Conservation (phyloP, 2,888 invertebrate species). For the Sinopyrophorus schimmeli region DNA sequence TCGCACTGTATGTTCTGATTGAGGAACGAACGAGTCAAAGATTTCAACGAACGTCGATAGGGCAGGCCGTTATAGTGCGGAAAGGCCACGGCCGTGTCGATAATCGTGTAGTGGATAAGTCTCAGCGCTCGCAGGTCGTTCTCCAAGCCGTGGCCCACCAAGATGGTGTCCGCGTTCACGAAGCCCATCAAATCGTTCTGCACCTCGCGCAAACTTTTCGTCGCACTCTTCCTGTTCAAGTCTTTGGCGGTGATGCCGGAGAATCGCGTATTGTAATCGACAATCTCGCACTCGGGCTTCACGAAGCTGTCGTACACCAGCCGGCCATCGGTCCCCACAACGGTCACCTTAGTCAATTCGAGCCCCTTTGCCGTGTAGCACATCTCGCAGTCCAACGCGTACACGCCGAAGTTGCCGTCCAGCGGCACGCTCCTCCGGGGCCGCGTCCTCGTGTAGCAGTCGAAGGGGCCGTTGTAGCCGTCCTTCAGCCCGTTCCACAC, state of each 20-base stretch:
- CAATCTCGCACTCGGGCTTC: constrained; percentile 76
- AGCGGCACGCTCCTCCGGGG: constrained; percentile 50
- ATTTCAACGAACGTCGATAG: constrained; percentile 79
- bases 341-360: constrained; percentile 85
- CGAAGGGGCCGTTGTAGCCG: constrained; percentile 75
- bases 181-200: constrained; percentile 84
- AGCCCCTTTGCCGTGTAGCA: constrained; percentile 85
- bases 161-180: constrained; percentile 79
- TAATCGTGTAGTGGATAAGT: constrained; percentile 78
- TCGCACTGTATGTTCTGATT: constrained; percentile 79
- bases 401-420: constrained; percentile 62
- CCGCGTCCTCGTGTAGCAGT: constrained; percentile 66
- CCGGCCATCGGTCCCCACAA: constrained; percentile 74
- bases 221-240: constrained; percentile 58
- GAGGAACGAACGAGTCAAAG: constrained; percentile 72
- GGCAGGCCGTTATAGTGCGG: constrained; percentile 86
- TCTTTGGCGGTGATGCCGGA: constrained; percentile 83
- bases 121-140: constrained; percentile 89
- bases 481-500: constrained; percentile 76
- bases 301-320: constrained; percentile 85
- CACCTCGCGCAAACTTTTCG: constrained; percentile 74
- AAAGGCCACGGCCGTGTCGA: constrained; percentile 89
- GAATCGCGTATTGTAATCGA: constrained; percentile 95
- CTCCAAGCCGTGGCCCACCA: constrained; percentile 94
- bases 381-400: constrained; percentile 97